A percentile compares a stretch with the other conserved stretches of the same genome.
phyloP scores from a whole-genome alignment of 2,113 vertebrate species.

The Proteles cristata region DNA sequence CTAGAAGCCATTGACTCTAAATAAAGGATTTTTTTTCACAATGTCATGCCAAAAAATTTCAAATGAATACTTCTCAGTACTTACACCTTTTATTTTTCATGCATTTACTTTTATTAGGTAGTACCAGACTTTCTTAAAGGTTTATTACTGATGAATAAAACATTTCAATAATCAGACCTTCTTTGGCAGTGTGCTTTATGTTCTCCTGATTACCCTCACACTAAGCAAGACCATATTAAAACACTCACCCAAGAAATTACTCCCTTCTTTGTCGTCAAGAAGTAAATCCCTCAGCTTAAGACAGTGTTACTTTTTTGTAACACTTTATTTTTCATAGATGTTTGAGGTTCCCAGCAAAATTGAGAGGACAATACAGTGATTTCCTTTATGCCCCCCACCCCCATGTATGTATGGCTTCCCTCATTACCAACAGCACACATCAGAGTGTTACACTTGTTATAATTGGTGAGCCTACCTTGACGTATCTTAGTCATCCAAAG shows the following conservation, averaged over 20 bases:
- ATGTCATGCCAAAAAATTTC: neutral
- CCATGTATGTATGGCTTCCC: too few relatives aligned
- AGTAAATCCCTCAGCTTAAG: slow-evolving; percentile 23
- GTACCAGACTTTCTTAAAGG: neutral
- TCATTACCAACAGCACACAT: neutral
- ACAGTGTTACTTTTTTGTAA: neutral
- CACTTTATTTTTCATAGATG: neutral
- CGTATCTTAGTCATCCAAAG: neutral
- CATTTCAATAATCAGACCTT: slow-evolving; percentile 1
- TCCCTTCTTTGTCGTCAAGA: slow-evolving; percentile 17
- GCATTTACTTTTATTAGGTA: neutral
- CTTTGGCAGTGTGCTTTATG: neutral
- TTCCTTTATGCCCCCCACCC: neutral
- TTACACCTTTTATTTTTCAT: neutral
- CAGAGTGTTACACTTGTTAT: neutral
- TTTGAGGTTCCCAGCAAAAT: neutral
- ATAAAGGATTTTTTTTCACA: neutral
- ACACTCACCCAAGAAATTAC: neutral
- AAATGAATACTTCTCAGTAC: neutral
- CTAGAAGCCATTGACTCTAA: neutral
- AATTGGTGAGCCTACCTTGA: neutral
- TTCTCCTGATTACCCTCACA: neutral
- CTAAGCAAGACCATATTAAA: neutral
- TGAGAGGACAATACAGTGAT: neutral
- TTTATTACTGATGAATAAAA: slow-evolving; percentile 45